Evolutionary conservation across 1,140 invertebrate species (phyloP), one percentile per base, ranked within the genome.

Genomic region (Achroia grisella): DNA sequence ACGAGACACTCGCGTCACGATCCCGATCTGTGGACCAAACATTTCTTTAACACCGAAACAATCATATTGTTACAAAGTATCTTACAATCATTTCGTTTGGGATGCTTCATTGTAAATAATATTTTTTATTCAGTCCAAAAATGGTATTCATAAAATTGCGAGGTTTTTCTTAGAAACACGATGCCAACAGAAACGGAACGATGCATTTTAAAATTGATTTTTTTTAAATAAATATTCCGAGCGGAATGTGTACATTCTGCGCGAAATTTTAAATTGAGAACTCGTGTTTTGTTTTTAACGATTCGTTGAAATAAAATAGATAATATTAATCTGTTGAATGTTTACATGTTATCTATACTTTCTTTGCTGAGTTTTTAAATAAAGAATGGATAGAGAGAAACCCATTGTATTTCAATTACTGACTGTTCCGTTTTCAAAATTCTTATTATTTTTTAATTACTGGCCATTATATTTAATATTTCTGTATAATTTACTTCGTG

Each of bases 71-170:
- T 44, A 41, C 28, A 36, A 45, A 51, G 28, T 46, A 40, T 40
- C 23, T 37, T 40, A 41, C 12, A 13, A 34, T 39, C 41, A 23
- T 35, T 35, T 30, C 27, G n/a, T 23, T 23, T 23, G 17, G 17
- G 6, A 23, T 23, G 17, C 6, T 23, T 23, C 17, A 23, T 23
- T 23, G 17, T 23, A 23, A 3, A 23, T 23, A 23, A 23, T 41
- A n/a, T 31, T 66, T 64, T 56, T 67, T 64, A 53, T 46, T 29
- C 33, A 46, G 39, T 44, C 63, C 62, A 54, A 60, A 70, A 70
- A 74, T 74, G 68, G 68, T 60, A 70, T 68, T 66, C 63, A 65
- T 56, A 65, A 68, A 67, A 40, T 41, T 52, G 43, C 49, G 34
- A 30, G 49, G 45, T 56, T 68, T 65, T 70, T 68, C 66, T 53